A percentile compares a stretch with the other conserved stretches of the same genome.
Evolutionary conservation across 2,797 vertebrate genomes (phyloP).

Genomic region (Hapalemur alaotrensis): DNA sequence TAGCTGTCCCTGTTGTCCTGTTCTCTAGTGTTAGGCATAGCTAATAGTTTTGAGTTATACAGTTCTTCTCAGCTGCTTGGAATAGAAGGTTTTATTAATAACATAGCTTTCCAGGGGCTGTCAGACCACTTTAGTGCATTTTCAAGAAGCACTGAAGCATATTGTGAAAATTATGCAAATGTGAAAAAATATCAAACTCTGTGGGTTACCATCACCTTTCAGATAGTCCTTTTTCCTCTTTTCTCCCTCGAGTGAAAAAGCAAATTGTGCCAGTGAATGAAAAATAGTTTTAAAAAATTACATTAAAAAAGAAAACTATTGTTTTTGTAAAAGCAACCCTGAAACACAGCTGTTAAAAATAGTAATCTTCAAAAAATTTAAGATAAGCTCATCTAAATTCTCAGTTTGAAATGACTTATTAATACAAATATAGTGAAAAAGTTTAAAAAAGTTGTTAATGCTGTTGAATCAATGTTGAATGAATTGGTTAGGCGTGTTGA

Average conservation of each 20-base stretch:
- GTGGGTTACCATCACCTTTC: background rate
- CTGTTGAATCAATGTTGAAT: background rate
- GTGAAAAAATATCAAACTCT: background rate
- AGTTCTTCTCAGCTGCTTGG: background rate
- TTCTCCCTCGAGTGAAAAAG: background rate
- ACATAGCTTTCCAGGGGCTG: background rate
- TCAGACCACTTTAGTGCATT: background rate
- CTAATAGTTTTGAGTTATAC: background rate
- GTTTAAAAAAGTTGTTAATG: background rate
- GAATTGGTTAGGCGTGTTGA: background rate
- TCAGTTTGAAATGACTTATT: background rate
- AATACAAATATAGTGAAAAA: background rate
- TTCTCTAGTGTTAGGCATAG: background rate
- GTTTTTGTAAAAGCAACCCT: background rate
- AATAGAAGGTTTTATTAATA: background rate
- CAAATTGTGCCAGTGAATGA: background rate
- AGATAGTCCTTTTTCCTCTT: background rate
- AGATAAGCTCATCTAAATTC: background rate
- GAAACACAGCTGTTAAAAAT: background rate
- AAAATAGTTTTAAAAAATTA: background rate
- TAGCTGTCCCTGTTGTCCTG: background rate
- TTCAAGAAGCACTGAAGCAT: background rate
- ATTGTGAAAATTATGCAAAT: background rate
- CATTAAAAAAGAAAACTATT: background rate
- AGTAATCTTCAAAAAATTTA: background rate